Conservation (phyloP, 2,888 invertebrate genomes). For the Eueremaeus valkanovi region DNA sequence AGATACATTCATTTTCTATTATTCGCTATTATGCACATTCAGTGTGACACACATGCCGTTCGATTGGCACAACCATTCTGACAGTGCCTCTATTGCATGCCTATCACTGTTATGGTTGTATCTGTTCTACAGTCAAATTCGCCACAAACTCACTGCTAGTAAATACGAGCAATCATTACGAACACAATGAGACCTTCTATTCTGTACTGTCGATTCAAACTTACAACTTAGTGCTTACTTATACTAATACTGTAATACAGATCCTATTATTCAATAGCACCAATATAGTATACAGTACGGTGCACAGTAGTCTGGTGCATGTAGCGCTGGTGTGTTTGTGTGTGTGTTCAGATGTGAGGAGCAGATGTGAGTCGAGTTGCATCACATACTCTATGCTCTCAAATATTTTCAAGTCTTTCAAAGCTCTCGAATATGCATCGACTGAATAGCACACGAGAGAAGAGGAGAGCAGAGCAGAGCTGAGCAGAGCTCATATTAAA, state of each 20-base stretch:
- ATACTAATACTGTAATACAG: not conserved
- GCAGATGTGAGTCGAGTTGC: not conserved
- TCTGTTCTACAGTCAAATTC: not conserved
- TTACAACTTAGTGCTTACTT: constrained; percentile 14
- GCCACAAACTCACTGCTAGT: not conserved
- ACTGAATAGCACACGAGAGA: not conserved
- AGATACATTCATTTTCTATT: constrained; percentile 23
- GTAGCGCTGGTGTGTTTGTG: no score
- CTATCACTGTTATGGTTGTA: no score
- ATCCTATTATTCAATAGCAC: no score
- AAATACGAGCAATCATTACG: constrained; percentile 24
- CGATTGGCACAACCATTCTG: not conserved
- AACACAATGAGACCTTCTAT: constrained; percentile 6
- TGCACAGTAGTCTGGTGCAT: no score
- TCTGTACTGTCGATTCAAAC: not conserved
- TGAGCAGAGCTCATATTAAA: not conserved
- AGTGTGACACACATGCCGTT: not conserved
- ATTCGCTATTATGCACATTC: constrained; percentile 1
- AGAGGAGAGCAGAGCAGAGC: not conserved
- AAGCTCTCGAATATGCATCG: not conserved
- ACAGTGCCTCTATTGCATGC: not conserved
- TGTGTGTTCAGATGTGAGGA: not conserved
- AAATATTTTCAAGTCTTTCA: not conserved
- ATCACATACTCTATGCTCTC: not conserved
- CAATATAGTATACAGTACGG: no score